Evolutionary conservation across 1,140 invertebrate species (phyloP), one percentile per base, ranked within the genome.

Genomic region (Drosophila suzukii): DNA sequence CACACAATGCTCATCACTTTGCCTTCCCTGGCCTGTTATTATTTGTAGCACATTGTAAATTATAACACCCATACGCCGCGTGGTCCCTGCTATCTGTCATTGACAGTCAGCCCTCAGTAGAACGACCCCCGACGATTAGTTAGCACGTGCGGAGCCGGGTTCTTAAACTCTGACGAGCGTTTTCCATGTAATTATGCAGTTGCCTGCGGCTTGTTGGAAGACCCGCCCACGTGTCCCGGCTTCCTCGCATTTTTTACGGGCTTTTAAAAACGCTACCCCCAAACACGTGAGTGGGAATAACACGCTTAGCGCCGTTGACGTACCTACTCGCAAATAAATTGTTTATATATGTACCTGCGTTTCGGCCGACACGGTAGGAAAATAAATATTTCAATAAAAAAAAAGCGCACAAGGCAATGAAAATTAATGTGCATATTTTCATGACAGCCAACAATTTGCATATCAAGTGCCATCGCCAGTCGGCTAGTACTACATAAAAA

Each of bases 341-440:
- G 60, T 60, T 63, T 63, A 63, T 56, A 36, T 47, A 63, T 56
- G 27, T 47, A 30, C 24, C 65, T 51, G 59, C 60, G 65, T 65
- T 67, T 34, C 54, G 17, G 34, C 47, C 27, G 24, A 34, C 41
- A 46, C 65, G 57, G 58, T 20, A 72, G 68, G 39, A 38, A 34
- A 43, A 57, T 36, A 50, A 50, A 32, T 11, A 38, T 27, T 27
- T 3, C 27, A 5, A 20, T 20, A 43, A 51, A 54, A 63, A 63
- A 60, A 65, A 47, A 43, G 49, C 75, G 55, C 60, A 44, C 15
- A 53, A n/a, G 54, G 58, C 75, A 59, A 60, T 67, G 75, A 72
- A 86, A 83, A 82, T 83, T 79, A 86, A 88, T 88, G 78, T 88
- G 75, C 82, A 86, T 86, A 86, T 86, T 88, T 88, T 88, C 63